Evolutionary conservation across 2,888 invertebrate species (phyloP).

Genomic region (Ophion ellenae): DNA sequence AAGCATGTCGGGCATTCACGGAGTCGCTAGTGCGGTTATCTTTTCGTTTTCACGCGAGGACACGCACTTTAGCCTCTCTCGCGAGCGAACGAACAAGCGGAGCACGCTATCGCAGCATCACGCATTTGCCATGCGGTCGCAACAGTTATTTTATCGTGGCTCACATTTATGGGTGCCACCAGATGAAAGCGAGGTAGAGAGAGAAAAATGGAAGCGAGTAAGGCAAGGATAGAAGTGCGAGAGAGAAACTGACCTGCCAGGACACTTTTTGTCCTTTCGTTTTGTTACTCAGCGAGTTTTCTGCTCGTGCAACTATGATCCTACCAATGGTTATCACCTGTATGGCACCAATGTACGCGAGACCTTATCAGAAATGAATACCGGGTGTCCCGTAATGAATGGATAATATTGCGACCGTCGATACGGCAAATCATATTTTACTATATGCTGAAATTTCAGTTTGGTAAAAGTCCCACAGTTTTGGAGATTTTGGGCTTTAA

Average conservation of each 20-base stretch:
- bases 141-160: conserved; percentile 66
- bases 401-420: too few species aligned
- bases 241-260: not conserved
- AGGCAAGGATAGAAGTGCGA: not conserved
- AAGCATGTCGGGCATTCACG: conserved; percentile 36
- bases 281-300: conserved; percentile 46
- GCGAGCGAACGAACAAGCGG: conserved; percentile 45
- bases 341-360: conserved; percentile 37
- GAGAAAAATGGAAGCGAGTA: conserved; percentile 1
- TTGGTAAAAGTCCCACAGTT: too few species aligned
- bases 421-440: too few species aligned
- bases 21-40: conserved; percentile 56
- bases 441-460: too few species aligned
- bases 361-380: conserved; percentile 39
- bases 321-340: conserved; percentile 61
- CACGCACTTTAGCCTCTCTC: conserved; percentile 63
- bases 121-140: conserved; percentile 65
- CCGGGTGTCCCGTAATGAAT: too few species aligned
- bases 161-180: conserved; percentile 57
- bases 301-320: conserved; percentile 42
- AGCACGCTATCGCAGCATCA: conserved; percentile 64
- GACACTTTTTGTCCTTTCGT: conserved; percentile 42
- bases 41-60: conserved; percentile 68
- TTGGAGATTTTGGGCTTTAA: too few species aligned
- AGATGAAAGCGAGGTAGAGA: conserved; percentile 9